Conservation (phyloP, 2,797 vertebrate genomes). For the Galagoides demidoff region DNA sequence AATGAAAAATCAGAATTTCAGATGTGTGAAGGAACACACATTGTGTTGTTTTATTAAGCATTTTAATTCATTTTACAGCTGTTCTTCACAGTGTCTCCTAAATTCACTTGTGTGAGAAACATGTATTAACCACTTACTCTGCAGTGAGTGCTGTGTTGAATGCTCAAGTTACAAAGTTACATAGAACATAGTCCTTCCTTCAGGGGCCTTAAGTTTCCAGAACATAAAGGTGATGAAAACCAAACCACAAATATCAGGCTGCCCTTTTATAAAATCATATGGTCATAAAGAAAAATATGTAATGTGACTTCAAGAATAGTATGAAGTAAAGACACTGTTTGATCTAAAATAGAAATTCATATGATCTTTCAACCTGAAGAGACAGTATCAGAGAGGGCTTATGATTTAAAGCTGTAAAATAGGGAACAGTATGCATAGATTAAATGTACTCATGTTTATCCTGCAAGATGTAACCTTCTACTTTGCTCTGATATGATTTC, state of each 20-base stretch:
- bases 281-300: constrained; percentile 26
- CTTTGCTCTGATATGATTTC: constrained; percentile 38
- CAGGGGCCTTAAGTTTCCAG: background rate
- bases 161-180: constrained; percentile 24
- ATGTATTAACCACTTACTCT: constrained; percentile 29
- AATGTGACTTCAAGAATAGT: constrained; percentile 22
- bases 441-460: constrained; percentile 35
- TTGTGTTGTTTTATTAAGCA: background rate
- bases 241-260: constrained; percentile 30
- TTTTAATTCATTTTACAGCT: constrained; percentile 56
- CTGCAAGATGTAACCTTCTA: background rate
- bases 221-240: constrained; percentile 21
- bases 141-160: constrained; percentile 22
- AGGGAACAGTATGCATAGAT: background rate
- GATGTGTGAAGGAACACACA: constrained; percentile 54
- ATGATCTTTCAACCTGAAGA: constrained; percentile 10
- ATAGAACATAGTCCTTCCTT: constrained; percentile 9
- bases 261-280: constrained; percentile 52
- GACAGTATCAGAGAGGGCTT: background rate
- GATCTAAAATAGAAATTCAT: constrained; percentile 18
- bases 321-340: background rate
- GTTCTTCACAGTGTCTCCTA: constrained; percentile 24
- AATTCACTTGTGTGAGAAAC: constrained; percentile 44
- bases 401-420: constrained; percentile 30
- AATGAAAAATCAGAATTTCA: constrained; percentile 51